These are phyloP conservation scores for Meteorus cinctellus DNA, from an alignment of 2,888 invertebrate species.

Conservation along the genomic window DNA sequence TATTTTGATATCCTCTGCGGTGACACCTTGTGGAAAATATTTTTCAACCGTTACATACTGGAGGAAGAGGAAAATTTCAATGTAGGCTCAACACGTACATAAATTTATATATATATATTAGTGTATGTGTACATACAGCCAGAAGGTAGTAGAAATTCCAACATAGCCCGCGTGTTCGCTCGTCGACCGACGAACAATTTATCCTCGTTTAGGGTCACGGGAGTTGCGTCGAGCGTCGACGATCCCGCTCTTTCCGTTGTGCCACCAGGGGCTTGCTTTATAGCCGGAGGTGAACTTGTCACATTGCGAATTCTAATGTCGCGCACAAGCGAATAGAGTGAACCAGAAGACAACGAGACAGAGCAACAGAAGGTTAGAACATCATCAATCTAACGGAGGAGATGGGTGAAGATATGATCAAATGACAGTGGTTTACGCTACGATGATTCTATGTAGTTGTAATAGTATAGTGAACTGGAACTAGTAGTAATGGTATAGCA, in stretches of 20 bases:
- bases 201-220: constrained; percentile 51
- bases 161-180: constrained; percentile 42
- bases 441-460: background rate
- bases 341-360: background rate
- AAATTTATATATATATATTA: constrained; percentile 11
- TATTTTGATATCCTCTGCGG: constrained; percentile 29
- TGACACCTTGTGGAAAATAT: constrained; percentile 30
- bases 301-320: constrained; percentile 54
- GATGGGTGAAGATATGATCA: background rate
- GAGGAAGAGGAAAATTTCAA: constrained; percentile 29
- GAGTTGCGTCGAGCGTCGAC: constrained; percentile 33
- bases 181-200: constrained; percentile 52
- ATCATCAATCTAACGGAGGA: background rate
- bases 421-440: background rate
- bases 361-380: background rate
- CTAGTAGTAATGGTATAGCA: constrained; percentile 5
- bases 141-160: constrained; percentile 36
- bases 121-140: constrained; percentile 1
- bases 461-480: background rate
- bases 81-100: constrained; percentile 31
- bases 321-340: constrained; percentile 16
- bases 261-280: constrained; percentile 47
- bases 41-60: constrained; percentile 18
- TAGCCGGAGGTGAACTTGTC: constrained; percentile 55
- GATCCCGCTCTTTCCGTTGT: constrained; percentile 34